Percentiles rank a stretch among this genome's conserved stretches.
Evolutionary conservation across 2,113 vertebrate genomes (phyloP).

Genomic region (Crocuta crocuta): DNA sequence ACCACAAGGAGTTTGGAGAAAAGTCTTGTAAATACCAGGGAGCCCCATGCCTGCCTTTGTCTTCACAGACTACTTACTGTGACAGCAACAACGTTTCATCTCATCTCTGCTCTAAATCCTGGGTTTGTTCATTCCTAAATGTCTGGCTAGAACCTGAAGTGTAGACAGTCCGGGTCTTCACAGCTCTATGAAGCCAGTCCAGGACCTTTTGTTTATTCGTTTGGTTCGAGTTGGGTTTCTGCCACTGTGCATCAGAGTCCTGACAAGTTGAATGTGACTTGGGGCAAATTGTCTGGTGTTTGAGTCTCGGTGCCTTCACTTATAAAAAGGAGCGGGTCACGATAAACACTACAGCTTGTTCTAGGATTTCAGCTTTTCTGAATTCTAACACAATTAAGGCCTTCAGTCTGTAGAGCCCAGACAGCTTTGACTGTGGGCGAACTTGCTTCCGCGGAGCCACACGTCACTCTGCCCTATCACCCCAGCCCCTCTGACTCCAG

Average conservation of each 20-base stretch:
- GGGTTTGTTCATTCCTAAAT: neutral
- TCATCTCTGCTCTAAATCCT: neutral
- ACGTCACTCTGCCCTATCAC: neutral
- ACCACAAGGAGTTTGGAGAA: neutral
- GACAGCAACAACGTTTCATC: neutral
- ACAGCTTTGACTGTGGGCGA: neutral
- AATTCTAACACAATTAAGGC: neutral
- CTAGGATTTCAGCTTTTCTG: conserved; percentile 7
- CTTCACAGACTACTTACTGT: neutral
- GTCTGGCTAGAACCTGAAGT: neutral
- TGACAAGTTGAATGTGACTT: neutral
- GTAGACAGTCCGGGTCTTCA: neutral
- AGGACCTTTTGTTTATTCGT: neutral
- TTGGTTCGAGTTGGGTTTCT: conserved; percentile 5
- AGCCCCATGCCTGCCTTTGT: neutral
- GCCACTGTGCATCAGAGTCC: neutral
- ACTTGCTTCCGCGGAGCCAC: neutral
- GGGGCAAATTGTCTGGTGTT: neutral
- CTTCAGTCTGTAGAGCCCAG: neutral
- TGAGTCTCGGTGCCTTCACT: neutral
- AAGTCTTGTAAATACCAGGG: neutral
- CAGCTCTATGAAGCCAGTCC: neutral
- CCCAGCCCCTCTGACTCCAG: neutral
- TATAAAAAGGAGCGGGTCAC: neutral
- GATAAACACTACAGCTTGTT: neutral